Conservation (phyloP, 2,888 invertebrate genomes). For the Lamellibrachia columna region DNA sequence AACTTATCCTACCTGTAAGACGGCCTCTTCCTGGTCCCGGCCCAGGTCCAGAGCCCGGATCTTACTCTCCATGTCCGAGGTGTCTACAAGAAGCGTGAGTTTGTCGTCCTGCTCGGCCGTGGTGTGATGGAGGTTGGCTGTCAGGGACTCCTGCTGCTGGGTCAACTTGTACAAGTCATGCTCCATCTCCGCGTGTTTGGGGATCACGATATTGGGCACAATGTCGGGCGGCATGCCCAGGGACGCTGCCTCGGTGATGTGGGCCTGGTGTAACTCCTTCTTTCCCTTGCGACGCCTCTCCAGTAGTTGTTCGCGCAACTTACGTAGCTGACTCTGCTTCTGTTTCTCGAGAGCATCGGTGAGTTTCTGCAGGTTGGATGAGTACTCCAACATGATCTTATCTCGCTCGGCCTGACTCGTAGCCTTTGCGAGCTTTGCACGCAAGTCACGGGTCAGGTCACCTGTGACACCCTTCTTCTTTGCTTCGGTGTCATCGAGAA, state of each 20-base stretch:
- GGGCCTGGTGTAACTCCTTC: constrained; percentile 44
- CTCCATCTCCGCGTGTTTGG: constrained; percentile 52
- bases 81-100: constrained; percentile 32
- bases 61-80: constrained; percentile 45
- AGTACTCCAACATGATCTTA: constrained; percentile 56
- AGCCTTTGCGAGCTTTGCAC: constrained; percentile 48
- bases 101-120: constrained; percentile 32
- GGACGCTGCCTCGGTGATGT: constrained; percentile 50
- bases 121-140: constrained; percentile 48
- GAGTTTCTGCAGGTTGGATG: constrained; percentile 52
- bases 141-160: constrained; percentile 53
- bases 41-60: constrained; percentile 38
- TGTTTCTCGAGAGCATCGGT: constrained; percentile 57
- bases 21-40: constrained; percentile 18
- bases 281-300: constrained; percentile 53
- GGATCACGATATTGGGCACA: constrained; percentile 53
- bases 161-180: constrained; percentile 46
- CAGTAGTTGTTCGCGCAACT: constrained; percentile 50
- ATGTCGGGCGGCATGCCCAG: constrained; percentile 52
- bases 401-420: constrained; percentile 55
- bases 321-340: constrained; percentile 55
- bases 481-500: constrained; percentile 52
- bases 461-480: constrained; percentile 52
- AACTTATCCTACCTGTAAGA: neutral
- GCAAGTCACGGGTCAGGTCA: constrained; percentile 50